These are phyloP conservation scores for Thalassoma bifasciatum DNA, from an alignment of 2,113 vertebrate species.

Conservation along the genomic window DNA sequence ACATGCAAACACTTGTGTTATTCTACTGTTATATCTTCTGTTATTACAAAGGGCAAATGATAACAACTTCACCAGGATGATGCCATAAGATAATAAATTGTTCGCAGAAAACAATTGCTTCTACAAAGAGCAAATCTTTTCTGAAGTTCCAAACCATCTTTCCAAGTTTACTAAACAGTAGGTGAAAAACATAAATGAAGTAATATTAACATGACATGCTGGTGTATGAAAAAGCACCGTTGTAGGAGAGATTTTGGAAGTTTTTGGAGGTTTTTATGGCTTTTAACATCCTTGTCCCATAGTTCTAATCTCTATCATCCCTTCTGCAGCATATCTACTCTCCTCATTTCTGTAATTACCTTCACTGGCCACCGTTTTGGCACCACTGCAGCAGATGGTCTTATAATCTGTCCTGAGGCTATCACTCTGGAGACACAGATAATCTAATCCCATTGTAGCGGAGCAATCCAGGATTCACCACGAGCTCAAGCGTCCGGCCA, in stretches of 20 bases:
- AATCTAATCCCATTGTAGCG: conserved; percentile 52
- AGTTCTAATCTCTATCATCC: background rate
- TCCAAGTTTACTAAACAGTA: background rate
- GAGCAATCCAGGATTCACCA: conserved; percentile 7
- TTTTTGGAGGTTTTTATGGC: background rate
- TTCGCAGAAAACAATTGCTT: no score
- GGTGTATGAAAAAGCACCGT: no score
- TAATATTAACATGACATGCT: no score
- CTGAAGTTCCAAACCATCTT: no score
- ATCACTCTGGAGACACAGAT: conserved; percentile 47
- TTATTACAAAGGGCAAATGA: no score
- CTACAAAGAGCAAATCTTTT: no score
- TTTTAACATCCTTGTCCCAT: background rate
- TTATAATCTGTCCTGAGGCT: conserved; percentile 58
- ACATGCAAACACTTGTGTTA: no score
- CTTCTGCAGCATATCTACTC: background rate
- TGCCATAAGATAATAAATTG: no score
- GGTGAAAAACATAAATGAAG: no score
- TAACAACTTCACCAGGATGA: no score
- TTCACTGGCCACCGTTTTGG: background rate
- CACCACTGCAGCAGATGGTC: conserved; percentile 60
- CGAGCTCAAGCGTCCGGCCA: background rate
- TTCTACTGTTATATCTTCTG: no score
- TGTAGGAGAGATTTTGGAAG: background rate
- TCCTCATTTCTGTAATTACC: conserved; percentile 43